These are phyloP conservation scores for Mesoclemmys tuberculata DNA, from an alignment of 2,113 vertebrate species.

Conservation along the genomic window DNA sequence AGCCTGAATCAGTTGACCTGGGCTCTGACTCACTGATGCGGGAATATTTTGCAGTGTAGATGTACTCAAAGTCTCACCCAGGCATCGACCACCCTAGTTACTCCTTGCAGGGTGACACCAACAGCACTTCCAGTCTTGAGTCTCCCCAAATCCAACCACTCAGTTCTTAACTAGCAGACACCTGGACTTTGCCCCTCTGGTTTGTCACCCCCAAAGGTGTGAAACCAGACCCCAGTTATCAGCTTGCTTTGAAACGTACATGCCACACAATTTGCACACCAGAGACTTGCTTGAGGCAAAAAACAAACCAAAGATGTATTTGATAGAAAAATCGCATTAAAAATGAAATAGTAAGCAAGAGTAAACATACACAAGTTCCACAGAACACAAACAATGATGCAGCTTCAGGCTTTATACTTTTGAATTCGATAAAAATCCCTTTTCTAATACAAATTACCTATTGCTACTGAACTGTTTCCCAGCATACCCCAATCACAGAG, in stretches of 20 bases:
- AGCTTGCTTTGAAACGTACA: neutral
- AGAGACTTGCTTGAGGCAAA: neutral
- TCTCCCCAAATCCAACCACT: neutral
- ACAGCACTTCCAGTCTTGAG: neutral
- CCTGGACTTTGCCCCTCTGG: neutral
- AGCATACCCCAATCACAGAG: neutral
- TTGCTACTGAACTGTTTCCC: neutral
- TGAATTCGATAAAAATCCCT: neutral
- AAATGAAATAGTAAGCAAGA: neutral
- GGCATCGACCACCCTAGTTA: neutral
- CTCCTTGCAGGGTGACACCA: neutral
- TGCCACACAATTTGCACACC: neutral
- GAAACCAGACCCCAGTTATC: neutral
- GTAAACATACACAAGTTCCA: neutral
- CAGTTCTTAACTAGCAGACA: neutral
- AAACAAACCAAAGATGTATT: neutral
- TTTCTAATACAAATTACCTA: neutral
- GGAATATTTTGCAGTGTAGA: neutral
- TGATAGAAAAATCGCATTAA: neutral
- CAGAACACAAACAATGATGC: neutral
- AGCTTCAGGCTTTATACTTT: neutral
- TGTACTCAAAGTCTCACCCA: neutral
- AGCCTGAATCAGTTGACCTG: neutral
- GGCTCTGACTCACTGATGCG: neutral
- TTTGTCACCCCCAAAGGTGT: neutral